A percentile compares a stretch with the other conserved stretches of the same genome.
phyloP scores from a whole-genome alignment of 2,113 vertebrate species.

The Platysteira castanea region DNA sequence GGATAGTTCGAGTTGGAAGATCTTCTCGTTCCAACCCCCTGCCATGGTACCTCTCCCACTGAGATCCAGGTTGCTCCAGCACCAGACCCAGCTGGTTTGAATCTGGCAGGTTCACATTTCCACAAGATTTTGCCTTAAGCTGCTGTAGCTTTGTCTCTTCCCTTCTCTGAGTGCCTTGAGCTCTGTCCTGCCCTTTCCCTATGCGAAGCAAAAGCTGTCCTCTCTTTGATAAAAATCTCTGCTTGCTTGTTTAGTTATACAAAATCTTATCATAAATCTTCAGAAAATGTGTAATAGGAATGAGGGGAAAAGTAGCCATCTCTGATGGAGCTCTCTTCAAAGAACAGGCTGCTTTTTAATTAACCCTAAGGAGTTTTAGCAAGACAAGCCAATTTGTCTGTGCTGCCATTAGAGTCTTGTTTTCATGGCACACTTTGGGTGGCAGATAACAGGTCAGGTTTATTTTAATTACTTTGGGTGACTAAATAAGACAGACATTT shows the following conservation, averaged over 20 bases:
- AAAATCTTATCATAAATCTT: background rate
- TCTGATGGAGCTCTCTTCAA: background rate
- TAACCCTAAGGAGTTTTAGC: slow-evolving; percentile 31
- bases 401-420: background rate
- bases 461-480: slow-evolving; percentile 51
- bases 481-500: background rate
- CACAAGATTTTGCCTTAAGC: background rate
- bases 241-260: background rate
- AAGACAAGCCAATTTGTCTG: slow-evolving; percentile 3
- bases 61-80: background rate
- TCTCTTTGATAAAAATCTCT: background rate
- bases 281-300: background rate
- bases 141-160: background rate
- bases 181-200: background rate
- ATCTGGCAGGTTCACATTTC: accelerated
- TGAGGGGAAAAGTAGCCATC: background rate
- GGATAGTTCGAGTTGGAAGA: background rate
- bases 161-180: background rate
- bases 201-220: background rate
- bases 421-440: background rate
- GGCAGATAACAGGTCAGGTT: slow-evolving; percentile 20
- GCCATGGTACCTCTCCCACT: background rate
- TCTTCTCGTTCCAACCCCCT: background rate
- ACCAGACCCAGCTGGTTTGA: background rate
- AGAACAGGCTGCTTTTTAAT: slow-evolving; percentile 45